A percentile compares a stretch with the other conserved stretches of the same genome.
Evolutionary conservation across 2,113 vertebrate species (phyloP).

Genomic region (Poeciliopsis turrubarensis): DNA sequence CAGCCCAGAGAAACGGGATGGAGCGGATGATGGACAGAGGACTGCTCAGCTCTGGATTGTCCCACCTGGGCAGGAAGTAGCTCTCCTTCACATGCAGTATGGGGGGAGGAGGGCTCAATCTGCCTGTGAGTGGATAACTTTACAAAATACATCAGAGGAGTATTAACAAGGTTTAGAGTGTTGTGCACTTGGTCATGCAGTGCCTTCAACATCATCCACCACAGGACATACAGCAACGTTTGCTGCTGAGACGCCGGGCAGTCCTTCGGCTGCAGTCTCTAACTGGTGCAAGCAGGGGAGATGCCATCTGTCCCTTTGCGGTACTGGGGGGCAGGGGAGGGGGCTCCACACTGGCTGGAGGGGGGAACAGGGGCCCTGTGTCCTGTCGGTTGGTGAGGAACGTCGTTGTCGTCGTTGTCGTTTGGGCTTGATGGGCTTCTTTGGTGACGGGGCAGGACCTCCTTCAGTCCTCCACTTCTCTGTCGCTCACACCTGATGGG

Average conservation of each 20-base stretch:
- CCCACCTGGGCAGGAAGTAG: slow-evolving; percentile 12
- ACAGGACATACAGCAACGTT: slow-evolving; percentile 41
- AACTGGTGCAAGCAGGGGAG: slow-evolving; percentile 31
- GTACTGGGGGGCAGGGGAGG: not conserved
- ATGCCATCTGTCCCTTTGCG: not conserved
- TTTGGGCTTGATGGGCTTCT: slow-evolving; percentile 19
- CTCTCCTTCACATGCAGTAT: slow-evolving; percentile 39
- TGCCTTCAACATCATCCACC: slow-evolving; percentile 30
- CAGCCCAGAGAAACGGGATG: not conserved
- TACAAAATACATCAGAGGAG: slow-evolving; percentile 28
- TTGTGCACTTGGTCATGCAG: slow-evolving; percentile 39
- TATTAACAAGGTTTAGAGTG: slow-evolving; percentile 40
- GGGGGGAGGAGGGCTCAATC: not conserved
- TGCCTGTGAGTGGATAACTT: slow-evolving; percentile 1
- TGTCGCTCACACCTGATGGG: slow-evolving; percentile 40
- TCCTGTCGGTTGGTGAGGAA: not conserved
- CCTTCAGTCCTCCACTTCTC: slow-evolving; percentile 9
- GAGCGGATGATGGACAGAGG: slow-evolving; percentile 14
- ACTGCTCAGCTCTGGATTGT: slow-evolving; percentile 4
- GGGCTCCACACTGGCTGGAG: not conserved
- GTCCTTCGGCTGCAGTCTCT: slow-evolving; percentile 28
- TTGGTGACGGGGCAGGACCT: not conserved
- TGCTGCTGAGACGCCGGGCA: slow-evolving; percentile 39
- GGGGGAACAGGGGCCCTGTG: not conserved
- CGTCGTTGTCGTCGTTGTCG: not conserved